Conservation (phyloP, 2,113 vertebrate genomes). For the Etia nguti region DNA sequence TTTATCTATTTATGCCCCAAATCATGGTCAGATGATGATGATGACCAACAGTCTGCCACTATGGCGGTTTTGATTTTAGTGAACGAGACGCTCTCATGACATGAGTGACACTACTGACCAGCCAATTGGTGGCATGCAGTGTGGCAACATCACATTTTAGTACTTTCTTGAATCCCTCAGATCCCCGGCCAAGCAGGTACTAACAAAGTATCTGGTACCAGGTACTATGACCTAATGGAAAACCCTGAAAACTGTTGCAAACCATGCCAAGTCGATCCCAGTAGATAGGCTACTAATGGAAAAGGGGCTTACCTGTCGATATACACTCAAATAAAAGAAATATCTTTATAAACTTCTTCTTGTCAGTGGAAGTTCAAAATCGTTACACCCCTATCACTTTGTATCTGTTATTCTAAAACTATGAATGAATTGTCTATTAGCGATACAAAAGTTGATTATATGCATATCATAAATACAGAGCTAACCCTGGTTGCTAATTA, state of each 20-base stretch:
- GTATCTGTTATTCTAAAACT: neutral
- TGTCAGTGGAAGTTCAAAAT: neutral
- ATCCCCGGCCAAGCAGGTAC: neutral
- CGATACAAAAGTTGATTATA: neutral
- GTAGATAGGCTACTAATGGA: neutral
- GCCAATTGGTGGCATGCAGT: neutral
- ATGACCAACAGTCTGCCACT: neutral
- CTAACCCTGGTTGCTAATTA: neutral
- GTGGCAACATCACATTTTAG: neutral
- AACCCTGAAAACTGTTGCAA: neutral
- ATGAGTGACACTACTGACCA: neutral
- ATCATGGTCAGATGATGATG: neutral
- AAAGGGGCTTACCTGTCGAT: neutral
- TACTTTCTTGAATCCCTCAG: neutral
- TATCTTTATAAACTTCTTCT: neutral
- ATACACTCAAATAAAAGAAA: neutral
- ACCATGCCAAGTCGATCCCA: neutral
- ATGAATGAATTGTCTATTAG: neutral
- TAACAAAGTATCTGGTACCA: neutral
- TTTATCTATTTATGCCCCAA: conserved; percentile 7
- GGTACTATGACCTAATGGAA: neutral
- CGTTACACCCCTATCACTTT: neutral
- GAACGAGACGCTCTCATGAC: neutral
- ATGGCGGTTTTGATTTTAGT: neutral
- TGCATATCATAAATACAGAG: neutral